Evolutionary conservation across 2,113 vertebrate genomes (phyloP).

Genomic region (Stomatorhinus ivindoensis): DNA sequence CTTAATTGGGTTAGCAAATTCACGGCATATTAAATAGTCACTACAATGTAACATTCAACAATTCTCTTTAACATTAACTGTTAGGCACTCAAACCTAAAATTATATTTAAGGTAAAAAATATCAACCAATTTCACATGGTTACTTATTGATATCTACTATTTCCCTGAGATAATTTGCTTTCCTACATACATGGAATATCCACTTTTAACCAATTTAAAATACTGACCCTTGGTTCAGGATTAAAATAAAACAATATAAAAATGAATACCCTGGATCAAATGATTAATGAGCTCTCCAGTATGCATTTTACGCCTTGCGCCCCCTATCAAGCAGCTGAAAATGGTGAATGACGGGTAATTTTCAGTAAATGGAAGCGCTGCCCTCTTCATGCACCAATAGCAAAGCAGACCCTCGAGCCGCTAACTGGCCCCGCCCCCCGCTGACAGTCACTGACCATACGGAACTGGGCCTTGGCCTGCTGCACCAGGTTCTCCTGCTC

Average conservation of each 20-base stretch:
- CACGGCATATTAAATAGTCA: background rate
- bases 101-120: background rate
- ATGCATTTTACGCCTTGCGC: background rate
- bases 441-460: slow-evolving; percentile 75
- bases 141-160: background rate
- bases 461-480: slow-evolving; percentile 91
- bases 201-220: background rate
- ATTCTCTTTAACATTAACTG: background rate
- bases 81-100: background rate
- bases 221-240: background rate
- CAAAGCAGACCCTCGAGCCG: background rate
- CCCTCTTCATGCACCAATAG: background rate
- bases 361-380: background rate
- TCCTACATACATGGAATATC: background rate
- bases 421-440: background rate
- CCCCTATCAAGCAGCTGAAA: background rate
- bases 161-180: background rate
- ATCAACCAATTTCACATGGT: background rate
- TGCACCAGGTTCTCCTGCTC: slow-evolving; percentile 81
- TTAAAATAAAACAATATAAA: background rate
- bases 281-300: background rate
- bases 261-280: background rate
- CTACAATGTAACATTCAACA: background rate
- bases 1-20: background rate
- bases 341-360: background rate